A percentile compares a stretch with the other conserved stretches of the same genome.
Conservation (phyloP, 2,888 invertebrate genomes). For the Hydraecia micacea region DNA sequence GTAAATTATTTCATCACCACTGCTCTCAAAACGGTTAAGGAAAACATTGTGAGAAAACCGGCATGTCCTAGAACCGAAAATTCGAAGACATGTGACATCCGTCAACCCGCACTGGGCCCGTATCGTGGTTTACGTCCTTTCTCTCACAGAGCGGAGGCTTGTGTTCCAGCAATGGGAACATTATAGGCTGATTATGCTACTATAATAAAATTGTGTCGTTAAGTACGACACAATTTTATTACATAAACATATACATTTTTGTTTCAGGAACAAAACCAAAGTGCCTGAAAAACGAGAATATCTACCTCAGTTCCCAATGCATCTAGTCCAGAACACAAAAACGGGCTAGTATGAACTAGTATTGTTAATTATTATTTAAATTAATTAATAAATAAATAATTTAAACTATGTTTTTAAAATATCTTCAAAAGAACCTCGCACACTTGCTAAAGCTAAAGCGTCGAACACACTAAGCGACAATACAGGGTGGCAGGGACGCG, state of each 20-base stretch:
- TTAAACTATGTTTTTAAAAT: slow-evolving; percentile 6
- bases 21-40: neutral
- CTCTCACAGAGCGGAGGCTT: too few species aligned
- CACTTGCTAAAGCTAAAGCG: neutral
- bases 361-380: slow-evolving; percentile 54
- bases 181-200: neutral
- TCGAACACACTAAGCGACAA: neutral
- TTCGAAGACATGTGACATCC: neutral
- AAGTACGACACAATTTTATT: too few species aligned
- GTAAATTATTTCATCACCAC: neutral
- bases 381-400: slow-evolving; percentile 43
- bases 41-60: neutral
- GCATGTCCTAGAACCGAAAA: neutral
- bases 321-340: slow-evolving; percentile 78
- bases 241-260: neutral
- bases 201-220: neutral
- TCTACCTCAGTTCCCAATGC: slow-evolving; percentile 85
- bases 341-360: slow-evolving; percentile 53
- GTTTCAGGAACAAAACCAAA: slow-evolving; percentile 81
- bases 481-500: neutral
- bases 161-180: neutral
- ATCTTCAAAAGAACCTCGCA: neutral
- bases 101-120: neutral
- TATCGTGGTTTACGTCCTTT: too few species aligned
- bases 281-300: slow-evolving; percentile 79